Evolutionary conservation across 2,888 invertebrate genomes (phyloP).

Genomic region (Steinernema carpocapsae): DNA sequence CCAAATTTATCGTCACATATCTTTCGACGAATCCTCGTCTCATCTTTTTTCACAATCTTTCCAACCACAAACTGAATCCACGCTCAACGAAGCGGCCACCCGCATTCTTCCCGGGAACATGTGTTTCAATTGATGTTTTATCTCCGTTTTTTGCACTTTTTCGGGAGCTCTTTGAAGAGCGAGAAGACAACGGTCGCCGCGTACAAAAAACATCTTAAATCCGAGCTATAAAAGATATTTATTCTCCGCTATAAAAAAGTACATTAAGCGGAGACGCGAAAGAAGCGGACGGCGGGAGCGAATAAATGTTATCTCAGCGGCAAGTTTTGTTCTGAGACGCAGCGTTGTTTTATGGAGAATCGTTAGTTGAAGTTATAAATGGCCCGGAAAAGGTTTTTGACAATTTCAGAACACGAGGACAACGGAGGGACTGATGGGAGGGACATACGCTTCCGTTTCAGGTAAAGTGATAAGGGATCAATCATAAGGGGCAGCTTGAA

Average conservation of each 20-base stretch:
- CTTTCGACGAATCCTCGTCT: slow-evolving; percentile 16
- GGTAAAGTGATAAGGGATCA: neutral
- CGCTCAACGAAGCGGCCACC: neutral
- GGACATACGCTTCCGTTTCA: neutral
- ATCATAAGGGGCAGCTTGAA: neutral
- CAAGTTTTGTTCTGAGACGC: neutral
- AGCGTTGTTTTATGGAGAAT: slow-evolving; percentile 13
- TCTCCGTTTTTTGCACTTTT: neutral
- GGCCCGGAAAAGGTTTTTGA: neutral
- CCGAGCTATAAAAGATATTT: slow-evolving; percentile 11
- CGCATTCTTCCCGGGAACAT: slow-evolving; percentile 24
- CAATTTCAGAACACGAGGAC: neutral
- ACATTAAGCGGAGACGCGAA: neutral
- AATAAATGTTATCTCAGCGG: slow-evolving; percentile 19
- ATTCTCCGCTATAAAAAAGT: neutral
- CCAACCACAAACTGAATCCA: neutral
- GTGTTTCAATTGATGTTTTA: slow-evolving; percentile 6
- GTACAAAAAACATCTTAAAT: slow-evolving; percentile 5
- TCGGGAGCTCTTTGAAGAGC: neutral
- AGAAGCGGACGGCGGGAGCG: neutral
- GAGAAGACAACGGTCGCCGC: neutral
- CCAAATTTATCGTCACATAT: slow-evolving; percentile 19
- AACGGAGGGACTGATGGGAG: neutral
- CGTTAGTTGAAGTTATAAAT: slow-evolving; percentile 24
- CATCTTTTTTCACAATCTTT: neutral